Evolutionary conservation across 2,797 vertebrate species (phyloP).

Genomic region (Urophycis tenuis): DNA sequence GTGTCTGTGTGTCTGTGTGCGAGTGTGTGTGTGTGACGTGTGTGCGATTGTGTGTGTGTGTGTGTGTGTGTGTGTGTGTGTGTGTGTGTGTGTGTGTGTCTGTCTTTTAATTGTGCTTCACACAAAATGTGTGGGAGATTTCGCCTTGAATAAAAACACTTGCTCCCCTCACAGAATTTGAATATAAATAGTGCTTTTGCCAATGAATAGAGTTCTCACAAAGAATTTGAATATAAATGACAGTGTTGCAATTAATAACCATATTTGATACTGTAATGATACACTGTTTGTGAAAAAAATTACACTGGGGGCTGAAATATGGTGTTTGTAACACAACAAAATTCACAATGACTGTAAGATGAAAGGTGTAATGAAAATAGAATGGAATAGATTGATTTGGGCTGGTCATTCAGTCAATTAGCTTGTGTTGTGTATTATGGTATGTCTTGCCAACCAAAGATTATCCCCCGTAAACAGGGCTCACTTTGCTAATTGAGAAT

Average conservation of each 20-base stretch:
- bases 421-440: slow-evolving; percentile 26
- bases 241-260: not conserved
- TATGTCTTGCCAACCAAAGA: slow-evolving; percentile 17
- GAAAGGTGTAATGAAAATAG: not conserved
- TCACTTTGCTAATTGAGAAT: slow-evolving; percentile 34
- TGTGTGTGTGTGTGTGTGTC: slow-evolving; percentile 6
- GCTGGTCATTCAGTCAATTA: slow-evolving; percentile 1
- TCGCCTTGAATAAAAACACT: not conserved
- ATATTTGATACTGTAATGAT: not conserved
- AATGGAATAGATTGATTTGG: slow-evolving; percentile 2
- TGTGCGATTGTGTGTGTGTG: too few relatives aligned
- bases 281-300: not conserved
- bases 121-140: too few relatives aligned
- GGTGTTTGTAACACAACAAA: slow-evolving; percentile 1
- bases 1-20: too few relatives aligned
- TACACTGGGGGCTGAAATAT: not conserved
- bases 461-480: slow-evolving; percentile 13
- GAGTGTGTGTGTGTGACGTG: too few relatives aligned
- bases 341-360: not conserved
- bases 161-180: not conserved
- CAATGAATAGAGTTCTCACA: too few relatives aligned
- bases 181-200: too few relatives aligned
- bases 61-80: slow-evolving; percentile 17
- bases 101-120: too few relatives aligned
- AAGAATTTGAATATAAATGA: not conserved